Evolutionary conservation across 2,888 invertebrate species (phyloP).

Genomic region (Chromoteleia sp.): DNA sequence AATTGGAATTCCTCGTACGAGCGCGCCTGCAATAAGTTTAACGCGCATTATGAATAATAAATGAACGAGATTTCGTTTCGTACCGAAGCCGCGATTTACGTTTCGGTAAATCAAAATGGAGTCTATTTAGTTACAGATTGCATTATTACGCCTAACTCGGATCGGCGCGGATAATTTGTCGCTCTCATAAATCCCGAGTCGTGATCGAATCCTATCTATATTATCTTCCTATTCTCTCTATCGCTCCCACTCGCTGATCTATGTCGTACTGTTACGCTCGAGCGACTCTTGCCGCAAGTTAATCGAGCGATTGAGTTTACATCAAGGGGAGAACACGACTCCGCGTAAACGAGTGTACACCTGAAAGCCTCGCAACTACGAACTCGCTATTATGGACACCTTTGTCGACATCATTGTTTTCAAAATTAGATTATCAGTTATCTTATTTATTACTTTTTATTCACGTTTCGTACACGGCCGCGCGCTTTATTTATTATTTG

Average conservation of each 20-base stretch:
- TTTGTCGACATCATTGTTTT: conserved; percentile 65
- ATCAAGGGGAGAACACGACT: conserved; percentile 69
- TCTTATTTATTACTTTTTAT: conserved; percentile 43
- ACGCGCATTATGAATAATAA: conserved; percentile 36
- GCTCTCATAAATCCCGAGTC: conserved; percentile 59
- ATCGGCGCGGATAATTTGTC: conserved; percentile 59
- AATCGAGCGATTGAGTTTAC: conserved; percentile 74
- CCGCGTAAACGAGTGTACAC: conserved; percentile 67
- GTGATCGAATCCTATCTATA: conserved; percentile 66
- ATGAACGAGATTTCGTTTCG: conserved; percentile 16
- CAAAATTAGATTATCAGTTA: conserved; percentile 51
- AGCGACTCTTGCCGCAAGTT: conserved; percentile 72
- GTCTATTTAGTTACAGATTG: conserved; percentile 53
- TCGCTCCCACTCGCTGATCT: conserved; percentile 61
- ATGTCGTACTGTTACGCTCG: conserved; percentile 72
- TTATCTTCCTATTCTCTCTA: conserved; percentile 64
- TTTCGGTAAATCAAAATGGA: conserved; percentile 30
- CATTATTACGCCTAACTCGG: conserved; percentile 35
- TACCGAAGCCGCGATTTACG: conserved; percentile 13
- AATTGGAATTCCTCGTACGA: not conserved
- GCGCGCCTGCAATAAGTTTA: conserved; percentile 16
- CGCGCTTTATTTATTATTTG: conserved; percentile 6
- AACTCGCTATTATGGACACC: conserved; percentile 57
- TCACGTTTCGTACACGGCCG: conserved; percentile 1
- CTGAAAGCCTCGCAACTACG: conserved; percentile 54